phyloP scores from a whole-genome alignment of 2,888 invertebrate species.

The Lithophane leautieri region DNA sequence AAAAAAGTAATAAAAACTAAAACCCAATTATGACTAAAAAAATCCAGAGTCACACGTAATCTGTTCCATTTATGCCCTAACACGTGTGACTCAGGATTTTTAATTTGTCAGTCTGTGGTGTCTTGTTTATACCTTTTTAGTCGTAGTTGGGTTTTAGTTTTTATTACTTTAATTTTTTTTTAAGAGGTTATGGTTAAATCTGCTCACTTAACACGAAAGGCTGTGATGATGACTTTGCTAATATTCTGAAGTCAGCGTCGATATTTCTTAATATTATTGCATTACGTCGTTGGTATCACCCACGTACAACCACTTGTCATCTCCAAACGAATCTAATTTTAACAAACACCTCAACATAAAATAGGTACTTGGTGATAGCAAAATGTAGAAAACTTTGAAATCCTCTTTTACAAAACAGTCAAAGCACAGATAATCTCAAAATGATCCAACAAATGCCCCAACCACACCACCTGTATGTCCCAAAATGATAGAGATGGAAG shows the following conservation, averaged over 20 bases:
- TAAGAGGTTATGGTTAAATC: neutral
- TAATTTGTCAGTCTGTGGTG: too few species aligned
- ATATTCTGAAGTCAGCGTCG: neutral
- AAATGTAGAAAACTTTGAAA: neutral
- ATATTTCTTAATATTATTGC: neutral
- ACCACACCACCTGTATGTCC: constrained; percentile 49
- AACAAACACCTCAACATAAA: neutral
- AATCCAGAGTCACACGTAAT: too few species aligned
- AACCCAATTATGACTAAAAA: too few species aligned
- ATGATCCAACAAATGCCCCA: neutral
- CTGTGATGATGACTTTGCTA: neutral
- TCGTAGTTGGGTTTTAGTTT: too few species aligned
- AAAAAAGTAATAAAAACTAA: too few species aligned
- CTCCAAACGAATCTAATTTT: neutral
- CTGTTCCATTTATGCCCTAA: too few species aligned
- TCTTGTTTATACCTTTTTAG: too few species aligned
- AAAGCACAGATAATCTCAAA: neutral
- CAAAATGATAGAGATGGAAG: constrained; percentile 67
- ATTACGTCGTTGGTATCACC: too few species aligned
- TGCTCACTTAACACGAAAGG: too few species aligned
- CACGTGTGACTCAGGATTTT: too few species aligned
- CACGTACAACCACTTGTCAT: neutral
- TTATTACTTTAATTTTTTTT: too few species aligned
- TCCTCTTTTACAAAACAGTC: neutral
- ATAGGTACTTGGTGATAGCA: neutral